Base-by-base conservation (phyloP, 1,140 invertebrate genomes). In the Adoxophyes honmai region DNA sequence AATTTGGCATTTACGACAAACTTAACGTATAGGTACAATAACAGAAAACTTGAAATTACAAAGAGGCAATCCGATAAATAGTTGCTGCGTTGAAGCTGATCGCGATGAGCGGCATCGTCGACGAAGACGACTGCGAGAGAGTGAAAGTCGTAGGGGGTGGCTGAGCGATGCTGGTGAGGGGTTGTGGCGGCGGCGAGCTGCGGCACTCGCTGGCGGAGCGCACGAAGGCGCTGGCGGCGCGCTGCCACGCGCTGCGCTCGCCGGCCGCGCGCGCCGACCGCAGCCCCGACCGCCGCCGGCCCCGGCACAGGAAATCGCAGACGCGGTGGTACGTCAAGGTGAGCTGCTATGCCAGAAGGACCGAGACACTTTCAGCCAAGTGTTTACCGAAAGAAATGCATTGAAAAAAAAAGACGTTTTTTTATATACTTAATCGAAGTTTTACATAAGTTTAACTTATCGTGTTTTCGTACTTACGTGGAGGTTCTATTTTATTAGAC, bases 311-410 rank as follows among this genome's bases (percentile, higher is more conserved):
- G 61, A 88, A 88, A 54, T 88, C 85, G 6, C 85, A 88, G 59
- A 85, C 85, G 34, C 65, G 80, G 52, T 88, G 85, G 85, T 88
- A 88, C 52, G 82, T 88, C 69, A 88, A 88, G 82, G 85, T 88
- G 78, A 85, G 80, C 76, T 73, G 67, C n/a, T 57, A 4, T 64
- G 59, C 44, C 48, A 38, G 53, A 28, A 28, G 21, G 21, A 28
- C 21, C 6, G 21, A 28, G 21, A n/a, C n/a, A n/a, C n/a, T n/a
- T n/a, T n/a, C n/a, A n/a, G n/a, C n/a, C n/a, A n/a, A n/a, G n/a
- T n/a, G n/a, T n/a, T n/a, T n/a, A n/a, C n/a, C n/a, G n/a, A n/a
- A n/a, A n/a, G n/a, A n/a, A n/a, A n/a, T n/a, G n/a, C n/a, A n/a
- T n/a, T n/a, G n/a, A n/a, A n/a, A n/a, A n/a, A n/a, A n/a, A n/a